Conservation (phyloP, 2,888 invertebrate species). For the Xanthorhoe spadicearia region DNA sequence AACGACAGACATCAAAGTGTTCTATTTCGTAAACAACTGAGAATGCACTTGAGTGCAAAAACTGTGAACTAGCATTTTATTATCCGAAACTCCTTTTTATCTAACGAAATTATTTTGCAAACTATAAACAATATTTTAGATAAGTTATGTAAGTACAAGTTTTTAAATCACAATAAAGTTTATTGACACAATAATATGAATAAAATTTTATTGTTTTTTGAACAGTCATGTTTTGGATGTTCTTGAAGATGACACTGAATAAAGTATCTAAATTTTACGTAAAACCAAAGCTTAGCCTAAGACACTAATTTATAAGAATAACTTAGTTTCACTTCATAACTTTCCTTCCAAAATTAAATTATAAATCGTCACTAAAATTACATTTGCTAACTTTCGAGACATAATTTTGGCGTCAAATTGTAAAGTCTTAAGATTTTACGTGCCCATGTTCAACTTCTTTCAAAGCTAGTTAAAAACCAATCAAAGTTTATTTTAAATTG, state of each 20-base stretch:
- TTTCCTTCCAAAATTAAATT: not conserved
- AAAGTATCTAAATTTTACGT: too few species aligned
- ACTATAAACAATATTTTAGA: too few species aligned
- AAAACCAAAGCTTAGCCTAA: too few species aligned
- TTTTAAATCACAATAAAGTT: too few species aligned
- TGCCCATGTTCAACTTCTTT: slow-evolving; percentile 15
- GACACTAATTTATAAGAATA: not conserved
- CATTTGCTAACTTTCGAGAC: not conserved
- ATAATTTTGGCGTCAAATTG: not conserved
- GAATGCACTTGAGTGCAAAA: slow-evolving; percentile 38
- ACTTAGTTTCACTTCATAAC: not conserved
- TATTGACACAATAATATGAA: too few species aligned
- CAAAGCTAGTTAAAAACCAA: slow-evolving; percentile 33
- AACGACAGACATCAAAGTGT: slow-evolving; percentile 46
- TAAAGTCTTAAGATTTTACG: not conserved
- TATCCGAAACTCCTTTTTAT: not conserved
- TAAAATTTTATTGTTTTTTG: too few species aligned
- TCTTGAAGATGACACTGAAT: too few species aligned
- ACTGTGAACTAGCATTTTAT: not conserved
- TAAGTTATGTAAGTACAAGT: too few species aligned
- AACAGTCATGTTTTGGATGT: too few species aligned
- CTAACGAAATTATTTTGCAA: not conserved
- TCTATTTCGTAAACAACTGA: slow-evolving; percentile 44
- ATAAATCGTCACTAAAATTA: not conserved
- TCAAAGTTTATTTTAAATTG: slow-evolving; percentile 41